These are phyloP conservation scores for Melozone crissalis DNA, from an alignment of 2,113 vertebrate genomes.

Conservation along the genomic window DNA sequence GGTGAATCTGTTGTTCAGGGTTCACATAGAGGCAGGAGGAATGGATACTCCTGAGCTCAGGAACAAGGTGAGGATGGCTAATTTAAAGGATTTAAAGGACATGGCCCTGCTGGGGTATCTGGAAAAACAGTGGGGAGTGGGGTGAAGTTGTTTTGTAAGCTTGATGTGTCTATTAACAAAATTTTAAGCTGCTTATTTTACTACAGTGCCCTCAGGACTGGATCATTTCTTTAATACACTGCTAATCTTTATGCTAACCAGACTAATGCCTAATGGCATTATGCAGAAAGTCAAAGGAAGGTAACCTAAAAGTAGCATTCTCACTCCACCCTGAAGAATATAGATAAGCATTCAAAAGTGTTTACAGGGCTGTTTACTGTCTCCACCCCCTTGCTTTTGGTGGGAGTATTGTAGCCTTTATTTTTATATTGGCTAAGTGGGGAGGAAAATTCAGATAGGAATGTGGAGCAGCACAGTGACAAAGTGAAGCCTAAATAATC, in stretches of 20 bases:
- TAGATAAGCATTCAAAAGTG: neutral
- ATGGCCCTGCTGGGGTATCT: neutral
- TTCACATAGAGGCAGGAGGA: neutral
- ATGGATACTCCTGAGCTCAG: neutral
- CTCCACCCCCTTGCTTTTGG: neutral
- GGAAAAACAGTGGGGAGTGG: neutral
- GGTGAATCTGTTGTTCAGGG: neutral
- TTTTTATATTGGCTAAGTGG: neutral
- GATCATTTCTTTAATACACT: neutral
- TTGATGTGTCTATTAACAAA: neutral
- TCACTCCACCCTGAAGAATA: neutral
- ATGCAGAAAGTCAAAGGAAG: neutral
- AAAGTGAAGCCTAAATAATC: neutral
- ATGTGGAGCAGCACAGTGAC: neutral
- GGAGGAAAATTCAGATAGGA: neutral
- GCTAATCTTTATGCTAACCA: neutral
- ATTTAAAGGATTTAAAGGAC: neutral
- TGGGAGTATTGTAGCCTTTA: neutral
- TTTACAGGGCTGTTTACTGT: neutral
- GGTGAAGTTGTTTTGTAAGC: neutral
- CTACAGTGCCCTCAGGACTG: neutral
- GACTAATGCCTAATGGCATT: neutral
- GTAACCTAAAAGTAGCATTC: neutral
- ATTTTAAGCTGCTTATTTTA: conserved; percentile 37
- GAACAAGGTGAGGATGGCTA: neutral